Base-by-base conservation (phyloP, 30 jellyfish, hydroid and myxozoan species). In the Catostylus mosaicus region DNA sequence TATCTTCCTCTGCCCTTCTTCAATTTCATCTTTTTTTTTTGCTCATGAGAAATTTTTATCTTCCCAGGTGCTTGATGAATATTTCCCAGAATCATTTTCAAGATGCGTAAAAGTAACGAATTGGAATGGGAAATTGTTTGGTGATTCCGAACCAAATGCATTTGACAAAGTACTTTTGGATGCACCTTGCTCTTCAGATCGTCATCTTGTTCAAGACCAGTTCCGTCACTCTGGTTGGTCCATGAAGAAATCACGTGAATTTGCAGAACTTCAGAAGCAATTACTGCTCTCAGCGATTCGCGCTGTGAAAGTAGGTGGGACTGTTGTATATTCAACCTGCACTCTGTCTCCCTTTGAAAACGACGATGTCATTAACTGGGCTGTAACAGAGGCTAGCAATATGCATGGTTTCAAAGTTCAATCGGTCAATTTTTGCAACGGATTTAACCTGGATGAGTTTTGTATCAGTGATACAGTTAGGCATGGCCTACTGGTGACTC, bases 131-230 rank as follows among this genome's bases (percentile, higher is more conserved):
- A 35, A 29, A 2, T 32, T n/a, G 7, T 82, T 89, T 81, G 95
- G 93, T 40, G 79, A 66, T 14, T 34, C 50, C 30, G 89, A 75
- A 12, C 88, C 73, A 20, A 47, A 30, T 8, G 50, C 78, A 32
- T 82, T 82, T 59, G 90, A 89, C 64, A 82, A 82, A 47, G 88
- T 89, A 20, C 94, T 89, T 29, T 26, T 89, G 14, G 97, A 89
- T 52, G 97, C 95, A 8, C 97, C 95, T 6, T 89, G 97, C 66
- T 89, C 97, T 0, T 65, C 97, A 2, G 97, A 89, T 35, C 80
- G 97, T 1, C 97, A 89, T 77, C 67, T 89, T 29, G 67, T 89
- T 30, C 95, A 81, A 7, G 86, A 80, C 46, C 75, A 89, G 23
- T 89, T 89, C 75, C 78, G 71, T 54, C 46, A 63, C 59, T 51